phyloP scores from a whole-genome alignment of 2,113 vertebrate genomes.

The Hypomesus transpacificus region DNA sequence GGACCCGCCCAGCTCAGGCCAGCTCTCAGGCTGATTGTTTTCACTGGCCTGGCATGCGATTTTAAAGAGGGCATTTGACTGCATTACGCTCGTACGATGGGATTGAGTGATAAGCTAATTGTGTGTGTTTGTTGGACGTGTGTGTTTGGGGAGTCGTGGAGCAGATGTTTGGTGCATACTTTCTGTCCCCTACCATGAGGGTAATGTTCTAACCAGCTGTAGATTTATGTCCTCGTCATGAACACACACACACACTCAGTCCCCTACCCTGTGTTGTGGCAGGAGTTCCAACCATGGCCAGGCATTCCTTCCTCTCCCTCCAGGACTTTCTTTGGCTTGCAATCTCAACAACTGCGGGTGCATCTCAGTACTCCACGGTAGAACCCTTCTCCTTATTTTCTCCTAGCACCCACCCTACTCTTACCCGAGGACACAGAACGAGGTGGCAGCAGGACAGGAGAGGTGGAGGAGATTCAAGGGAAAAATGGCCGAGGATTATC shows the following conservation, averaged over 20 bases:
- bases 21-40: conserved; percentile 34
- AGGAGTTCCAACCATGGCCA: background rate
- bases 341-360: background rate
- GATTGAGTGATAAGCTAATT: conserved; percentile 7
- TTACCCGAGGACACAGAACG: too few species aligned
- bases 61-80: conserved; percentile 32
- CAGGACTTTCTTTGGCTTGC: background rate
- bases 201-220: background rate
- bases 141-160: background rate
- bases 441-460: too few species aligned
- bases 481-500: too few species aligned
- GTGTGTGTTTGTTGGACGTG: background rate
- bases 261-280: background rate
- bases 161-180: background rate
- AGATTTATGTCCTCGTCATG: background rate
- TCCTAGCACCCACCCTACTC: too few species aligned
- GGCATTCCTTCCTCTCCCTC: background rate
- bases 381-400: too few species aligned
- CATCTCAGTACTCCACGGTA: conserved; percentile 17
- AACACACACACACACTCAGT: background rate
- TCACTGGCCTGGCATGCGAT: conserved; percentile 54
- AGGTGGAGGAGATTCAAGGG: conserved; percentile 13
- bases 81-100: conserved; percentile 21
- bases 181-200: background rate
- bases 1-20: too few species aligned